phyloP scores from a whole-genome alignment of 2,113 vertebrate genomes.

The Dasyurus viverrinus region DNA sequence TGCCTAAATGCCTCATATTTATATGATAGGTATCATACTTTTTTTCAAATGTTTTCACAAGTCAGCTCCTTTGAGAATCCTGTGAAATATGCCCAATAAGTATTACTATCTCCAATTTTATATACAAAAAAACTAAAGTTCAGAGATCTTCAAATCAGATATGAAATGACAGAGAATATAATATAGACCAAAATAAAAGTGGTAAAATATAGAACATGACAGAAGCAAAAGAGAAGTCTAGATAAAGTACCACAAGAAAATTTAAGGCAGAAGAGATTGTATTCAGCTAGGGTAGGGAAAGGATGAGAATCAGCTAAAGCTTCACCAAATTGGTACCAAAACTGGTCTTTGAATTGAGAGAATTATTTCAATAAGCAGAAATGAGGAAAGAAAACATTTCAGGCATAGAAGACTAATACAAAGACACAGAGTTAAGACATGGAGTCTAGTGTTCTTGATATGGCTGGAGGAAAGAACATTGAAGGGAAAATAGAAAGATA shows the following conservation, averaged over 20 bases:
- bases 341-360: not conserved
- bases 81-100: not conserved
- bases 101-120: not conserved
- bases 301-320: not conserved
- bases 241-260: not conserved
- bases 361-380: not conserved
- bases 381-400: not conserved
- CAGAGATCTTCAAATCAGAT: not conserved
- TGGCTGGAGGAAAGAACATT: not conserved
- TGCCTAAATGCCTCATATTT: not conserved
- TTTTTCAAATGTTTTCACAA: not conserved
- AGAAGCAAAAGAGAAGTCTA: not conserved
- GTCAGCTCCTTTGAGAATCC: not conserved
- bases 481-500: not conserved
- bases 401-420: not conserved
- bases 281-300: not conserved
- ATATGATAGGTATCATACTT: not conserved
- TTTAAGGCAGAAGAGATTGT: not conserved
- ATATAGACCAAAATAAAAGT: not conserved
- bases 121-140: not conserved
- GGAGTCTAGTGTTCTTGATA: not conserved
- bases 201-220: not conserved
- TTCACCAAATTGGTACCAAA: not conserved
- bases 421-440: not conserved
- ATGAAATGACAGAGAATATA: not conserved